phyloP scores from a whole-genome alignment of 2,888 invertebrate species.

The Polydrusus pterygomalis region DNA sequence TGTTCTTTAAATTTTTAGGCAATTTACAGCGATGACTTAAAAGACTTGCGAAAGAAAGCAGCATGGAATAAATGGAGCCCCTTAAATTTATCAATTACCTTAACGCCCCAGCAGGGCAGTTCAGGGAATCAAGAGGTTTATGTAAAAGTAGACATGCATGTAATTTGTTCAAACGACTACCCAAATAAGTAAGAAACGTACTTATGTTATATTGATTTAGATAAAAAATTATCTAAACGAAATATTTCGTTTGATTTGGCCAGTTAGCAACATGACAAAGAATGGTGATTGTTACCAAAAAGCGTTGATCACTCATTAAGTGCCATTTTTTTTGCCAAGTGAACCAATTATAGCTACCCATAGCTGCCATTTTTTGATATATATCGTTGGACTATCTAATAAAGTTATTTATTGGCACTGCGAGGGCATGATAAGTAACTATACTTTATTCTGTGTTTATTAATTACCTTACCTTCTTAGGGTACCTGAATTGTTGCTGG shows the following conservation, averaged over 20 bases:
- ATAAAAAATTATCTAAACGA: no score
- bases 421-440: no score
- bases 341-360: no score
- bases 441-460: background rate
- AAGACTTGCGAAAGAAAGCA: conserved; percentile 77
- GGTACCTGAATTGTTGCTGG: conserved; percentile 80
- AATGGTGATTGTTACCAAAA: no score
- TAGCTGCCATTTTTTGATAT: no score
- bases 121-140: conserved; percentile 78
- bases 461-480: conserved; percentile 65
- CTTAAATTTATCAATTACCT: conserved; percentile 81
- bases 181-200: conserved; percentile 82
- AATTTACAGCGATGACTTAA: conserved; percentile 81
- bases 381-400: no score
- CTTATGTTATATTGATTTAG: conserved; percentile 2
- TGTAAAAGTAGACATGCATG: conserved; percentile 83
- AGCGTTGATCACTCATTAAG: no score
- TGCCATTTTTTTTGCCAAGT: no score
- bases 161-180: conserved; percentile 85
- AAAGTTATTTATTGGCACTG: no score
- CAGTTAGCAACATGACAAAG: no score
- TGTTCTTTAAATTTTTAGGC: conserved; percentile 73
- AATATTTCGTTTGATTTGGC: no score
- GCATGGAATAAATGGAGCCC: conserved; percentile 83
- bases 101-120: conserved; percentile 86